Evolutionary conservation across 2,797 vertebrate species (phyloP), one percentile per base, ranked within the genome.

Genomic region (Falco biarmicus): DNA sequence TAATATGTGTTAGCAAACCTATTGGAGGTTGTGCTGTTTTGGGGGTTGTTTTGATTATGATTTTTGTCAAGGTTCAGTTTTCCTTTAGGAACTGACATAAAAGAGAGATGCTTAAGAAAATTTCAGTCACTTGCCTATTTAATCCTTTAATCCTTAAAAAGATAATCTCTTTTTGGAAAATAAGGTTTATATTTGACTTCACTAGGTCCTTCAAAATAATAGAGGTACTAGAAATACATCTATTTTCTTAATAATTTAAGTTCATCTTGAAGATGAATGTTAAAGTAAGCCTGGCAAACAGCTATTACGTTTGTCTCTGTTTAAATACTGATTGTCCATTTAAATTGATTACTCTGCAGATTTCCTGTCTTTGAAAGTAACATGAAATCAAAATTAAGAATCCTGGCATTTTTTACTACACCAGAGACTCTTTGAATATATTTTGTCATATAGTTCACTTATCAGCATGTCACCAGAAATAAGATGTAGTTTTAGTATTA

Each of bases 61-160:
- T 94, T 82, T 79, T 95, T 89, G 61, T 95, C 78, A 92, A 90
- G 45, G 60, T 84, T 96, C 71, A 37, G 50, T 96, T 97, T 85
- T 84, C 43, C 96, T 95, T 64, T 21, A 63, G 57, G 19, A 94
- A 69, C 31, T 94, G 84, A 87, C 54, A 71, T 56, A 77, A 84
- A 84, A 65, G 66, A 88, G 84, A 93, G 32, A 93, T 37, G 92
- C 65, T 94, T 90, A 91, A 84, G 57, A 95, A 96, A 92, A 94
- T 84, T 73, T 95, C 83, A 39, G 37, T 84, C 59, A 70, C 6
- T 45, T 47, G 34, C 57, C 65, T 84, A 13, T 65, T 89, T 87
- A 41, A 41, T 41, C 39, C 39, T 41, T 41, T 88, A 63, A 74
- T 86, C 18, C 26, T 90, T 68, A 34, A 84, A 87, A 15, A 57